These are phyloP conservation scores for Etheostoma perlongum DNA, from an alignment of 2,797 vertebrate genomes.

Conservation along the genomic window DNA sequence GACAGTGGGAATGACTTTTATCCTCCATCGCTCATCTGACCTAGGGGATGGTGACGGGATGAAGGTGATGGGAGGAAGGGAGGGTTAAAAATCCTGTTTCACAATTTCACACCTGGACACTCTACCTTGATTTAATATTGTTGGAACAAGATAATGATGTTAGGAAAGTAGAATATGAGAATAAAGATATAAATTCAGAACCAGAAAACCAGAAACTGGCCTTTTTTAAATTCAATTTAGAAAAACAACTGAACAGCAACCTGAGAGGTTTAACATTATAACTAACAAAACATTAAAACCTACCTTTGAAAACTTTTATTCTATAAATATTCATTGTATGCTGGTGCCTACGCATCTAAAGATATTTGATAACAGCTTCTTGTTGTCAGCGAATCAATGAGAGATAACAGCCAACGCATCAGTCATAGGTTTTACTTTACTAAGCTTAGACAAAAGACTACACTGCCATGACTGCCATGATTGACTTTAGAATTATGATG, in stretches of 20 bases:
- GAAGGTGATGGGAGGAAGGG: conserved; percentile 37
- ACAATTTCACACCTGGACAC: conserved; percentile 79
- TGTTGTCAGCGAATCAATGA: conserved; percentile 88
- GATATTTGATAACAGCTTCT: conserved; percentile 87
- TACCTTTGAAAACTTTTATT: conserved; percentile 88
- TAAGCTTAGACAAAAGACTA: conserved; percentile 57
- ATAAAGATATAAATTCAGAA: too few species aligned
- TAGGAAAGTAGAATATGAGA: conserved; percentile 5
- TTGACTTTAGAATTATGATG: conserved; percentile 29
- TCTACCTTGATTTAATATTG: conserved; percentile 65
- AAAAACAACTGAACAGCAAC: conserved; percentile 80
- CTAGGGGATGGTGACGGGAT: conserved; percentile 69
- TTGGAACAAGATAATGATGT: conserved; percentile 41
- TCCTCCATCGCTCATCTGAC: conserved; percentile 82
- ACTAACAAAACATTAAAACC: conserved; percentile 86
- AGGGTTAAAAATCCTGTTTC: conserved; percentile 42
- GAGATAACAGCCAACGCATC: conserved; percentile 84
- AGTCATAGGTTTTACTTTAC: conserved; percentile 69
- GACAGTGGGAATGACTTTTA: conserved; percentile 84
- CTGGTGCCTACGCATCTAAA: conserved; percentile 76
- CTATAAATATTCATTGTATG: conserved; percentile 91
- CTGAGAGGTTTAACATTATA: conserved; percentile 84
- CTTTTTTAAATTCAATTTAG: conserved; percentile 75
- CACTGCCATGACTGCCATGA: conserved; percentile 30
- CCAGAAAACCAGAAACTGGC: conserved; percentile 36